Evolutionary conservation across 2,797 vertebrate genomes (phyloP), one percentile per base, ranked within the genome.

Genomic region (Sebastes itinus): DNA sequence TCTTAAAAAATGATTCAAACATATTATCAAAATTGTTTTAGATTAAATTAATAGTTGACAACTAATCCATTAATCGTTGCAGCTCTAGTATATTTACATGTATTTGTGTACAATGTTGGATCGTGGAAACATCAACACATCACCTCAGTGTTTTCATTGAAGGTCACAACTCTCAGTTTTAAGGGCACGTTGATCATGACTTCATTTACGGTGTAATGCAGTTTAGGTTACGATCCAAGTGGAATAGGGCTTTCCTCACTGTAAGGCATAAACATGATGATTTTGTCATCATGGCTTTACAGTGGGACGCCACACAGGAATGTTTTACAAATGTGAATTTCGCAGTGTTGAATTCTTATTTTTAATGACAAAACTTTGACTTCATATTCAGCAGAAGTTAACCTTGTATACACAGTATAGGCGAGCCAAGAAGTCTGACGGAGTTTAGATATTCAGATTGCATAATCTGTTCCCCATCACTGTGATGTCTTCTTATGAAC

Each of bases 401-500:
- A 76, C 52, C 61, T 66, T 66, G 33, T 63, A 63, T 62, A 59
- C 58, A 66, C 4, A 13, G 55, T 14, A 74, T n/a, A 30, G 46
- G 14, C 58, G 80, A 92, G 89, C 81, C 82, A 91, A 87, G 86
- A 80, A 38, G 35, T 75, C 35, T 72, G 25, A 60, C 25, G 61
- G 30, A 65, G 33, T 69, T 81, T 65, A 79, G 20, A 75, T 74
- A 59, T 68, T 78, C 16, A 80, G 67, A 87, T 77, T 69, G 62
- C 79, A 72, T 78, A 59, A 74, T 77, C 35, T 83, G 62, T 61
- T 79, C 81, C 83, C 84, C 74, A 38, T 89, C 92, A 92, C 87
- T 94, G 88, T 92, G 90, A 92, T 79, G 74, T 88, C 64, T 79
- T 80, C 76, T 75, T 86, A 69, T 77, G 49, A 81, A 69, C 77